phyloP scores from a whole-genome alignment of 2,797 vertebrate genomes.

The Acanthornis magna region DNA sequence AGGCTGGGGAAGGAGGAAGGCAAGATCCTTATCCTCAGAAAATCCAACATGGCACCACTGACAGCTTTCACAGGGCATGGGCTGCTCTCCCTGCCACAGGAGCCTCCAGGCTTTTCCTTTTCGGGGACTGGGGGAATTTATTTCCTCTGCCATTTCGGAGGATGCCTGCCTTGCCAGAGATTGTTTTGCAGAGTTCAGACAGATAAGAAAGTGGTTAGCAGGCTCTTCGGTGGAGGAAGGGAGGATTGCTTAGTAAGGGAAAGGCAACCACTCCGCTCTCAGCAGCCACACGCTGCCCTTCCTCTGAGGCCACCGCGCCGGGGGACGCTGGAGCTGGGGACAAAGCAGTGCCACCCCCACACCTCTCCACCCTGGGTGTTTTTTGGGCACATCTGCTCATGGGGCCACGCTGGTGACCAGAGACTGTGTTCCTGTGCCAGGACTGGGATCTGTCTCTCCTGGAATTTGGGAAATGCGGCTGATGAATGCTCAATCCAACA shows the following conservation, averaged over 20 bases:
- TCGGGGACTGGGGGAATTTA: slow-evolving; percentile 55
- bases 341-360: neutral
- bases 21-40: neutral
- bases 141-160: slow-evolving; percentile 59
- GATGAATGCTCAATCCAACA: slow-evolving; percentile 47
- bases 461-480: slow-evolving; percentile 48
- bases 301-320: slow-evolving; percentile 27
- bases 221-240: slow-evolving; percentile 60
- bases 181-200: slow-evolving; percentile 65
- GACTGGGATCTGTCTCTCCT: slow-evolving; percentile 40
- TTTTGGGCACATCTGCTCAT: fast-evolving
- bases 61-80: neutral
- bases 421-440: slow-evolving; percentile 47
- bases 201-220: slow-evolving; percentile 63
- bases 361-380: neutral
- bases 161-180: slow-evolving; percentile 58
- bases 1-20: neutral
- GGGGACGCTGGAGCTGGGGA: neutral
- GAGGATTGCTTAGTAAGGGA: slow-evolving; percentile 65
- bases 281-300: slow-evolving; percentile 25
- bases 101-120: slow-evolving; percentile 32
- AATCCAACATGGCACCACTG: neutral
- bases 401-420: slow-evolving; percentile 22
- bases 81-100: neutral
- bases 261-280: slow-evolving; percentile 21